A percentile compares a stretch with the other conserved stretches of the same genome.
These are phyloP conservation scores for Centroberyx gerrardi DNA, from an alignment of 2,797 vertebrate species.

Conservation along the genomic window DNA sequence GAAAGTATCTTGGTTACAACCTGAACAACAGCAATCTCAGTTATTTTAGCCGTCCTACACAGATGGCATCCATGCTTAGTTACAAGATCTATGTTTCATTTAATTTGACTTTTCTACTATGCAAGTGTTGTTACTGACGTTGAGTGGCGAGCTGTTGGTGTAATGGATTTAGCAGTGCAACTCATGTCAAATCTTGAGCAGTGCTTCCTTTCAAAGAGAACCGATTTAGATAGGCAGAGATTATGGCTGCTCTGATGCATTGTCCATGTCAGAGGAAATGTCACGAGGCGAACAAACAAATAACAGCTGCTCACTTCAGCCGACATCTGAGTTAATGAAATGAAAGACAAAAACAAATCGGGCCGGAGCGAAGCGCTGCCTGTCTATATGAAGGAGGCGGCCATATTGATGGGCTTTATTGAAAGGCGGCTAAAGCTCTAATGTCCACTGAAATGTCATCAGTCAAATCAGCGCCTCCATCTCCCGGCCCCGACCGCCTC, in stretches of 20 bases:
- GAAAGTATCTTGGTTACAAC: slow-evolving; percentile 28
- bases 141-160: slow-evolving; percentile 30
- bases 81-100: slow-evolving; percentile 8
- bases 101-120: slow-evolving; percentile 2
- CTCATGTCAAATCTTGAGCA: slow-evolving; percentile 36
- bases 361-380: slow-evolving; percentile 40
- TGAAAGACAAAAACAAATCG: slow-evolving; percentile 62
- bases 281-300: slow-evolving; percentile 71
- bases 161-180: slow-evolving; percentile 46
- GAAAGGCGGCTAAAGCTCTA: slow-evolving; percentile 66
- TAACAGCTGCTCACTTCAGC: slow-evolving; percentile 64
- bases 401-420: slow-evolving; percentile 71
- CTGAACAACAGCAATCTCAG: slow-evolving; percentile 21
- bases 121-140: slow-evolving; percentile 16
- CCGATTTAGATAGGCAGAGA: slow-evolving; percentile 49
- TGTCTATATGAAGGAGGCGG: slow-evolving; percentile 51
- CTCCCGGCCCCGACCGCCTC: slow-evolving; percentile 51
- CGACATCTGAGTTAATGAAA: slow-evolving; percentile 80
- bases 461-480: slow-evolving; percentile 79
- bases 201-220: slow-evolving; percentile 43
- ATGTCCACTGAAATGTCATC: slow-evolving; percentile 82
- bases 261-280: slow-evolving; percentile 70
- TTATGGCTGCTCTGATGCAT: slow-evolving; percentile 67
- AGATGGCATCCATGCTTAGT: slow-evolving; percentile 16
- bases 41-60: slow-evolving; percentile 4